Conservation (phyloP, 2,888 invertebrate genomes). For the Xestia ashworthii region DNA sequence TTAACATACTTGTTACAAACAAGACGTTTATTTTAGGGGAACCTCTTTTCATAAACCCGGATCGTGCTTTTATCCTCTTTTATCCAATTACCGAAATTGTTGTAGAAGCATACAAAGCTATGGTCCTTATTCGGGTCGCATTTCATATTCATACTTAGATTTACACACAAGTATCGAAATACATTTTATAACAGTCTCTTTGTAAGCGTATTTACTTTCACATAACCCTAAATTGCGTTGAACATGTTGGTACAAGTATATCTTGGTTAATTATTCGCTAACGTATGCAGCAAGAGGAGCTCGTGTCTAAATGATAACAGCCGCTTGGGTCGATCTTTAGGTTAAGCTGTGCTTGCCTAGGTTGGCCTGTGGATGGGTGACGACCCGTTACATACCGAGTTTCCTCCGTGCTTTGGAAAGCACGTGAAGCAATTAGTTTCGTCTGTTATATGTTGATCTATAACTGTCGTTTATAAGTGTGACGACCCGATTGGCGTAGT, state of each 20-base stretch:
- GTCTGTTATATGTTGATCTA: too few species aligned
- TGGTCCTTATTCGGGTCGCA: conserved; percentile 49
- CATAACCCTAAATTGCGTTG: conserved; percentile 48
- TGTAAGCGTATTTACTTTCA: conserved; percentile 55
- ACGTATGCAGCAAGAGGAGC: conserved; percentile 36
- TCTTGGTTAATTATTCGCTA: conserved; percentile 56
- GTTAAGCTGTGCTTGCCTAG: too few species aligned
- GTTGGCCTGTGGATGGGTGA: too few species aligned
- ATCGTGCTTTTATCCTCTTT: conserved; percentile 71
- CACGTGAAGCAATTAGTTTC: too few species aligned
- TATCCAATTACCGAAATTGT: conserved; percentile 75
- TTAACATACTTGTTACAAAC: conserved; percentile 24
- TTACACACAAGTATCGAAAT: conserved; percentile 48
- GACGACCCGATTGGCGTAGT: too few species aligned
- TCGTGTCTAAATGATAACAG: too few species aligned
- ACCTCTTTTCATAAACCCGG: conserved; percentile 61
- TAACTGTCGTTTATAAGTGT: too few species aligned
- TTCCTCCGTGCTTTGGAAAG: too few species aligned
- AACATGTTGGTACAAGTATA: conserved; percentile 17
- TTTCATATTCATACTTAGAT: conserved; percentile 38
- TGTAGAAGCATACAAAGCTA: conserved; percentile 62
- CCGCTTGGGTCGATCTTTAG: too few species aligned
- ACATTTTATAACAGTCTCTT: conserved; percentile 43
- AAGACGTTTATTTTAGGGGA: conserved; percentile 66
- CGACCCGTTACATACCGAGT: too few species aligned